Conservation (phyloP, 2,113 vertebrate species). For the Triplophysa dalaica region DNA sequence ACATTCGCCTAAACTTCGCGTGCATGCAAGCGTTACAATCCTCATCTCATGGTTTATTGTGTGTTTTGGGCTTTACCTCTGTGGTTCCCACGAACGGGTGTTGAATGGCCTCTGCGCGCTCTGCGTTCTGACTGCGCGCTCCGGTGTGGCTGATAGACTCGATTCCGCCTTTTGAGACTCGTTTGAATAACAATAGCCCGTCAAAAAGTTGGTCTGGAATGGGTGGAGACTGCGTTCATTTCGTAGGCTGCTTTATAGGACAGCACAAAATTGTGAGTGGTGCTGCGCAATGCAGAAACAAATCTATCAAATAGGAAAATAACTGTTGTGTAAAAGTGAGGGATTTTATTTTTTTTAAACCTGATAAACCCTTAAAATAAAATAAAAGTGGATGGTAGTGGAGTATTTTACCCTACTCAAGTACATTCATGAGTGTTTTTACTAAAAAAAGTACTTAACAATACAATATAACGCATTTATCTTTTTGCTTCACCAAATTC, state of each 20-base stretch:
- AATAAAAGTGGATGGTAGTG: too few relatives aligned
- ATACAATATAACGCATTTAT: too few relatives aligned
- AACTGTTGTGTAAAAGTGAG: too few relatives aligned
- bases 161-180: slow-evolving; percentile 30
- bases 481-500: too few relatives aligned
- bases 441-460: too few relatives aligned
- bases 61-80: slow-evolving; percentile 17
- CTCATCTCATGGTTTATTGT: background rate
- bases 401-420: too few relatives aligned
- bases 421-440: too few relatives aligned
- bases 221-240: slow-evolving; percentile 39
- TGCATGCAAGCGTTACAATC: background rate
- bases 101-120: slow-evolving; percentile 7
- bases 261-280: background rate
- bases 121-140: slow-evolving; percentile 9
- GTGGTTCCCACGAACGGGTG: slow-evolving; percentile 42
- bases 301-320: background rate
- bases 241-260: slow-evolving; percentile 43
- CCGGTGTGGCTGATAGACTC: slow-evolving; percentile 28
- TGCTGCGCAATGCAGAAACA: background rate
- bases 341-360: too few relatives aligned
- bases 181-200: slow-evolving; percentile 82
- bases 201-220: slow-evolving; percentile 54
- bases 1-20: background rate
- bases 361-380: too few relatives aligned